A percentile compares a stretch with the other conserved stretches of the same genome.
Evolutionary conservation across 2,797 vertebrate species (phyloP).

Genomic region (Nannoperca australis): DNA sequence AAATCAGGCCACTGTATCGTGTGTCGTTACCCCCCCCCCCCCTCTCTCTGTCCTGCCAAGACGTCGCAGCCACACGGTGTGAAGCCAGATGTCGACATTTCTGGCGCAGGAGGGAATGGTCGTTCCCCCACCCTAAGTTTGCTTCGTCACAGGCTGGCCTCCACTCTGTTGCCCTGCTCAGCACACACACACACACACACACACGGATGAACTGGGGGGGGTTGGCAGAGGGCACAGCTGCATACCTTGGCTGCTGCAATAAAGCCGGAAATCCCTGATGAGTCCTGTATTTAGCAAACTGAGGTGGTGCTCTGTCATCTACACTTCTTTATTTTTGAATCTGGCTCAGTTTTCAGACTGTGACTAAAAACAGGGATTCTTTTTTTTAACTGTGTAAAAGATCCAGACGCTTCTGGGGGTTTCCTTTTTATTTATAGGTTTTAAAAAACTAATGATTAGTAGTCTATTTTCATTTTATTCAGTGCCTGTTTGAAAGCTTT

Average conservation of each 20-base stretch:
- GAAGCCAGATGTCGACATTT: conserved; percentile 80
- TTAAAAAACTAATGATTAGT: no score
- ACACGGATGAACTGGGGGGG: conserved; percentile 2
- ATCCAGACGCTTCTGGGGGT: neutral
- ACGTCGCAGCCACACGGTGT: conserved; percentile 78
- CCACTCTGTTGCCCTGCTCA: neutral
- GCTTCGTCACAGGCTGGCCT: conserved; percentile 19
- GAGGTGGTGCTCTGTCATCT: conserved; percentile 32
- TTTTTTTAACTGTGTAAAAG: neutral
- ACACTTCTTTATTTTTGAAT: conserved; percentile 39
- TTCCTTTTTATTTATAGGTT: neutral
- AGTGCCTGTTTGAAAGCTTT: neutral
- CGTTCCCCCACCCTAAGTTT: conserved; percentile 20
- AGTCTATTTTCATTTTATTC: neutral
- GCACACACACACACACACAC: neutral
- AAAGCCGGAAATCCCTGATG: conserved; percentile 26
- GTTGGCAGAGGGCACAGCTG: conserved; percentile 10
- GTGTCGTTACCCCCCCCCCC: conserved; percentile 79
- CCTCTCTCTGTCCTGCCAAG: conserved; percentile 71
- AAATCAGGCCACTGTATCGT: conserved; percentile 83
- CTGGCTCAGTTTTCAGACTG: conserved; percentile 42
- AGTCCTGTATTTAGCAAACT: conserved; percentile 50
- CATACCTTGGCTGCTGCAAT: conserved; percentile 13
- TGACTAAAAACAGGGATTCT: conserved; percentile 22
- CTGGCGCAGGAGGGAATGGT: conserved; percentile 61